These are phyloP conservation scores for Penaeus monodon DNA, from an alignment of 2,888 invertebrate species.

Conservation along the genomic window DNA sequence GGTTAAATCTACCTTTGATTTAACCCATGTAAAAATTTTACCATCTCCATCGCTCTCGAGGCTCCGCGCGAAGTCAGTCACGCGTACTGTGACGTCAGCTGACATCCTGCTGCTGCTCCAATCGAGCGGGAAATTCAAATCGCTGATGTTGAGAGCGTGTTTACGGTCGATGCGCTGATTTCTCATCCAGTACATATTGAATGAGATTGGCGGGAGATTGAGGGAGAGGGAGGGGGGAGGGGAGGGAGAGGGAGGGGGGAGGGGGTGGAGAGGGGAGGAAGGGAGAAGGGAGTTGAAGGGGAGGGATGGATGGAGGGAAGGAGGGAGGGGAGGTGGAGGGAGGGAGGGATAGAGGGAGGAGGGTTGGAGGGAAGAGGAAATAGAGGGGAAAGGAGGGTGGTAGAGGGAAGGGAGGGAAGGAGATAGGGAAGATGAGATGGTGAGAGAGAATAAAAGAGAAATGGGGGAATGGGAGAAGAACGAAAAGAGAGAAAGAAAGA, in stretches of 20 bases:
- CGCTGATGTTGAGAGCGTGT: too few species aligned
- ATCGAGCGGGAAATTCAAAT: too few species aligned
- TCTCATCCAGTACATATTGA: background rate
- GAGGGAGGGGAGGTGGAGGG: background rate
- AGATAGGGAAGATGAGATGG: background rate
- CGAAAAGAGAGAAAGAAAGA: background rate
- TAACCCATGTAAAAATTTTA: too few species aligned
- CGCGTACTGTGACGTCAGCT: too few species aligned
- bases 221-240: background rate
- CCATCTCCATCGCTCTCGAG: too few species aligned
- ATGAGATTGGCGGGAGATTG: background rate
- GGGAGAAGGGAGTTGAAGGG: background rate
- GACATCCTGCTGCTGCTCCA: too few species aligned
- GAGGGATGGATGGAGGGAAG: background rate
- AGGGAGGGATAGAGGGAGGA: too few species aligned
- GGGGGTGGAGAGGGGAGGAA: too few species aligned
- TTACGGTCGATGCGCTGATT: too few species aligned
- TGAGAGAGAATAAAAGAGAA: background rate
- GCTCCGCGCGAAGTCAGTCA: too few species aligned
- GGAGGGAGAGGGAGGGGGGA: background rate
- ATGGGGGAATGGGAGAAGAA: background rate
- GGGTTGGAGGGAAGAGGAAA: background rate
- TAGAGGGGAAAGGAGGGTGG: background rate
- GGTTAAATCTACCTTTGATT: too few species aligned
- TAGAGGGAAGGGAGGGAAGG: conserved; percentile 1